Percentiles rank a stretch among this genome's conserved stretches.
These are phyloP conservation scores for Bubo scandiacus DNA, from an alignment of 2,113 vertebrate genomes.

Conservation along the genomic window DNA sequence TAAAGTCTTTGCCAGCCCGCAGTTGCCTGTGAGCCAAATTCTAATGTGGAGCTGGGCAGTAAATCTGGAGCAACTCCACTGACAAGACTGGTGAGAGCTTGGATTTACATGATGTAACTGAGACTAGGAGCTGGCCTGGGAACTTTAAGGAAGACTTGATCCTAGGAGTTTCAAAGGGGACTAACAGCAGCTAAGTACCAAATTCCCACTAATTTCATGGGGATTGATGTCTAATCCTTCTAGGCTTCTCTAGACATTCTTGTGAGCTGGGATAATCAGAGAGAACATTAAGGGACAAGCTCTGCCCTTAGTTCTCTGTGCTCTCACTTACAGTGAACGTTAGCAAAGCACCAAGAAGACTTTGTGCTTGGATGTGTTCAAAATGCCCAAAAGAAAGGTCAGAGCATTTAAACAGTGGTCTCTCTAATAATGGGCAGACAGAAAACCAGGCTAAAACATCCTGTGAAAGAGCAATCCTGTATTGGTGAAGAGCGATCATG, in stretches of 20 bases:
- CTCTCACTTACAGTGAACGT: neutral
- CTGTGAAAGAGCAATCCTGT: neutral
- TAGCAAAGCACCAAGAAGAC: neutral
- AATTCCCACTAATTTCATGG: constrained; percentile 30
- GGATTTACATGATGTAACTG: constrained; percentile 48
- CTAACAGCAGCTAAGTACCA: neutral
- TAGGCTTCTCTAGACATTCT: neutral
- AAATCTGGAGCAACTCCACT: neutral
- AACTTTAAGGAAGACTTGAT: neutral
- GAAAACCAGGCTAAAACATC: neutral
- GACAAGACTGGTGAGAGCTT: neutral
- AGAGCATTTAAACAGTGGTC: neutral
- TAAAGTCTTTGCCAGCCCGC: neutral
- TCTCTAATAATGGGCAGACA: neutral
- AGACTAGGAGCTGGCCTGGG: neutral
- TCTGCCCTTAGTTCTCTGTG: neutral
- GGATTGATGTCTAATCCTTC: neutral
- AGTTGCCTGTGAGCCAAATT: neutral
- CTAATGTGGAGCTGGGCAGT: neutral
- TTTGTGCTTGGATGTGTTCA: neutral
- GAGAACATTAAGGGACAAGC: neutral
- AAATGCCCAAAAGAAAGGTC: neutral
- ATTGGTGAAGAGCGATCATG: neutral
- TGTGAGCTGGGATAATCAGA: neutral
- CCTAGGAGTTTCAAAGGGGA: neutral